Evolutionary conservation across 92 coral and sea anemone genomes (phyloP).

Genomic region (Epizoanthus illoricatus): DNA sequence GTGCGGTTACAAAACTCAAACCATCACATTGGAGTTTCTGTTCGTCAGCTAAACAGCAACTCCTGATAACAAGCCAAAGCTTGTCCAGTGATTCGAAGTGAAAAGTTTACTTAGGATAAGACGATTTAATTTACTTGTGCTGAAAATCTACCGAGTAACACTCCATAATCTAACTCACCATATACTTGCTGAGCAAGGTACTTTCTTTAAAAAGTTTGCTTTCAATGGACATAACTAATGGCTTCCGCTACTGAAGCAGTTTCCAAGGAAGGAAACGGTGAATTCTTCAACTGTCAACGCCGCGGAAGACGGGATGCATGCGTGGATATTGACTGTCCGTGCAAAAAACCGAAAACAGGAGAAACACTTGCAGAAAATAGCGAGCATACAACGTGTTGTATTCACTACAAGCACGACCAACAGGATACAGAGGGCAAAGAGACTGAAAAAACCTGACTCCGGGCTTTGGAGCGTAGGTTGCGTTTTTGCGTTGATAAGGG

Average conservation of each 20-base stretch:
- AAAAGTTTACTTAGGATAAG: background rate
- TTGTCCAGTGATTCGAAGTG: background rate
- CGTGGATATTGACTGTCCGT: conserved; percentile 25
- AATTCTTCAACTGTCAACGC: conserved; percentile 22
- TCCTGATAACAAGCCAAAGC: background rate
- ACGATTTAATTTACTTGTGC: background rate
- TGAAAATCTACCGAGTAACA: background rate
- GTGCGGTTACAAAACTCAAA: conserved; percentile 8
- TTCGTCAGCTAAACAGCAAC: background rate
- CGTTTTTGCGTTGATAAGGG: conserved; percentile 30
- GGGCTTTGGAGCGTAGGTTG: background rate
- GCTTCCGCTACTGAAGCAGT: conserved; percentile 26
- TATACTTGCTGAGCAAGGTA: background rate
- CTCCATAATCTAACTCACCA: background rate
- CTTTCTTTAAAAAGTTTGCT: conserved; percentile 6
- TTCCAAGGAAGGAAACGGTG: conserved; percentile 18
- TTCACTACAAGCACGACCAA: conserved; percentile 23
- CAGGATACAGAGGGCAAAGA: background rate
- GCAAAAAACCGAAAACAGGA: conserved; percentile 14
- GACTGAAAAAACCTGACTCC: conserved; percentile 6
- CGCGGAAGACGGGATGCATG: conserved; percentile 29
- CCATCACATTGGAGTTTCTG: background rate
- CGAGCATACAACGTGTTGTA: background rate
- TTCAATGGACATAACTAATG: conserved; percentile 44
- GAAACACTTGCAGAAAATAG: background rate